These are phyloP conservation scores for Catharus ustulatus DNA, from an alignment of 2,797 vertebrate species.

Conservation along the genomic window DNA sequence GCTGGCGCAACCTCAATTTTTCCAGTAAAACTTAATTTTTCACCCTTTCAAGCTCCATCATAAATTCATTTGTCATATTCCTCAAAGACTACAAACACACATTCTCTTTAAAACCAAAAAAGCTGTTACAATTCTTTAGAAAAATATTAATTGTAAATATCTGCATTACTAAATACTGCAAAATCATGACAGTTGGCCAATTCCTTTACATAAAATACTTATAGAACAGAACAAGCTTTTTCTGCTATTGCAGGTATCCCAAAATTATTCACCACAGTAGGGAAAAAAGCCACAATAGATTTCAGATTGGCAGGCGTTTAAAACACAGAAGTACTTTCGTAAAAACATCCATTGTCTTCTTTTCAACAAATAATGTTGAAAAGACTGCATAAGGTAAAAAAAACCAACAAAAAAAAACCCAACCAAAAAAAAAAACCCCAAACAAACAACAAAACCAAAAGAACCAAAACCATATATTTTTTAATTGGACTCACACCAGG, in stretches of 20 bases:
- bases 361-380: background rate
- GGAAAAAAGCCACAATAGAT: background rate
- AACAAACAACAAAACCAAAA: background rate
- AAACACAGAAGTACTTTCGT: background rate
- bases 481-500: background rate
- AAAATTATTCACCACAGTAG: background rate
- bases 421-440: too few species aligned
- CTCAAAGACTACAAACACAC: background rate
- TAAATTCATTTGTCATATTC: background rate
- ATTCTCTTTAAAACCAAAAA: background rate
- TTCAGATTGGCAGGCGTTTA: background rate
- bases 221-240: background rate
- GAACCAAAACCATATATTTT: background rate
- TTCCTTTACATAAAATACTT: background rate
- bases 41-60: background rate
- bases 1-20: constrained; percentile 77
- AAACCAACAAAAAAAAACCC: too few species aligned
- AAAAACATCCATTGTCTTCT: background rate
- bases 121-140: background rate
- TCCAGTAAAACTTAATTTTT: constrained; percentile 24
- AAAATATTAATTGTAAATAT: background rate
- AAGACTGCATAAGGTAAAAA: background rate
- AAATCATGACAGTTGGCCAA: background rate
- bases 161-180: background rate
- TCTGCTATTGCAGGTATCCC: background rate